Conservation (phyloP, 2,888 invertebrate genomes). For the Antheraea assamensis region DNA sequence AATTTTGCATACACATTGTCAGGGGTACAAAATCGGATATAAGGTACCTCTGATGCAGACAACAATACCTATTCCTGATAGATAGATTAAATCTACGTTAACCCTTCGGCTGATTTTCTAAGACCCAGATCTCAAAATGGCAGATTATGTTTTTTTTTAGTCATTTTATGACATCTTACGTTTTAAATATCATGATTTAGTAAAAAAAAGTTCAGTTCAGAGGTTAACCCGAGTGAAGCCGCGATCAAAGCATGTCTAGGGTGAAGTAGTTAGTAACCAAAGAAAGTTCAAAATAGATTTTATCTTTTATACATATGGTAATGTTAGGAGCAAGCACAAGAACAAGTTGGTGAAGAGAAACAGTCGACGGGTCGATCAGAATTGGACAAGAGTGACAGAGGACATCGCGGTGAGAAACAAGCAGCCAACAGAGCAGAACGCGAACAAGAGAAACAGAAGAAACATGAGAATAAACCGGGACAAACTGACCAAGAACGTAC, state of each 20-base stretch:
- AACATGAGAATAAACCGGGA: constrained; percentile 87
- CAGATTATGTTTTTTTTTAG: no score
- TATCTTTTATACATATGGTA: neutral
- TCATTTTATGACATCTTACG: no score
- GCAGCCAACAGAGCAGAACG: constrained; percentile 65
- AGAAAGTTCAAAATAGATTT: no score
- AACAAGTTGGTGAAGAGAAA: constrained; percentile 83
- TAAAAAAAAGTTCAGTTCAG: no score
- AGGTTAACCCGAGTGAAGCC: no score
- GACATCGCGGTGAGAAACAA: constrained; percentile 84
- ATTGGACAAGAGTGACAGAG: constrained; percentile 86
- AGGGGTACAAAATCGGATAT: neutral
- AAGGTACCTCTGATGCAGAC: neutral
- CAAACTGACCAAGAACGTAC: constrained; percentile 88
- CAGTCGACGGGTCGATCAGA: constrained; percentile 89
- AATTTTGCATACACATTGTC: neutral
- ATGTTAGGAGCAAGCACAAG: constrained; percentile 80
- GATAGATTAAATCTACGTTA: no score
- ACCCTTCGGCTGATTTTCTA: no score
- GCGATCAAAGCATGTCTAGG: no score
- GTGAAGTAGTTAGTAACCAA: no score
- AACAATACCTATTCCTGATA: neutral
- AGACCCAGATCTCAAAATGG: no score
- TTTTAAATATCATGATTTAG: no score
- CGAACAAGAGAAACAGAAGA: constrained; percentile 64